phyloP scores from a whole-genome alignment of 2,113 vertebrate species.

The Bubo blakistoni region DNA sequence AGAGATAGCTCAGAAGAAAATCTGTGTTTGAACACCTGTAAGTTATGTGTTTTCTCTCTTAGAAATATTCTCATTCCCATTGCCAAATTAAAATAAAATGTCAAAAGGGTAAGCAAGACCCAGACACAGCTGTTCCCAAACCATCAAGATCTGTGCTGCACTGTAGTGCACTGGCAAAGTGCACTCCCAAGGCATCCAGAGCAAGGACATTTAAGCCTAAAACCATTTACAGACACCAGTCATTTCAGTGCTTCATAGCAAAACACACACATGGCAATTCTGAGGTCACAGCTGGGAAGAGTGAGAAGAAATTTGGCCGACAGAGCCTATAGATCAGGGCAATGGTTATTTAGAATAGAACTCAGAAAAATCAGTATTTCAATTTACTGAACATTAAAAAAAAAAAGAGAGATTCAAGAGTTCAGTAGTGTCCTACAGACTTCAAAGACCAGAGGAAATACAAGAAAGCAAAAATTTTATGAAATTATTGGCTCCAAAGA shows the following conservation, averaged over 20 bases:
- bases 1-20: background rate
- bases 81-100: background rate
- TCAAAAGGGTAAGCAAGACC: background rate
- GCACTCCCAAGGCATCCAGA: background rate
- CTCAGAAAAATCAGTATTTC: background rate
- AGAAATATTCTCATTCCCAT: background rate
- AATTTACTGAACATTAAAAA: background rate
- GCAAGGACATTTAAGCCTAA: background rate
- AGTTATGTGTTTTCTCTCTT: constrained; percentile 42
- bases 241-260: background rate
- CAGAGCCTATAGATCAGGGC: background rate
- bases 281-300: background rate
- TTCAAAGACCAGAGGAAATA: background rate
- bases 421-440: background rate
- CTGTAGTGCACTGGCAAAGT: background rate
- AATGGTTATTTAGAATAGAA: background rate
- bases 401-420: background rate
- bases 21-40: constrained; percentile 1
- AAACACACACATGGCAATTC: background rate
- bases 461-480: background rate
- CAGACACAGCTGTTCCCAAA: background rate
- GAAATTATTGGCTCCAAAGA: background rate
- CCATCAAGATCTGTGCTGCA: background rate
- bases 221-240: background rate
- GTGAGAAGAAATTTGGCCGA: constrained; percentile 14